Percentiles rank a stretch among this genome's conserved stretches.
phyloP scores from a whole-genome alignment of 2,113 vertebrate genomes.

The Gavialis gangeticus region DNA sequence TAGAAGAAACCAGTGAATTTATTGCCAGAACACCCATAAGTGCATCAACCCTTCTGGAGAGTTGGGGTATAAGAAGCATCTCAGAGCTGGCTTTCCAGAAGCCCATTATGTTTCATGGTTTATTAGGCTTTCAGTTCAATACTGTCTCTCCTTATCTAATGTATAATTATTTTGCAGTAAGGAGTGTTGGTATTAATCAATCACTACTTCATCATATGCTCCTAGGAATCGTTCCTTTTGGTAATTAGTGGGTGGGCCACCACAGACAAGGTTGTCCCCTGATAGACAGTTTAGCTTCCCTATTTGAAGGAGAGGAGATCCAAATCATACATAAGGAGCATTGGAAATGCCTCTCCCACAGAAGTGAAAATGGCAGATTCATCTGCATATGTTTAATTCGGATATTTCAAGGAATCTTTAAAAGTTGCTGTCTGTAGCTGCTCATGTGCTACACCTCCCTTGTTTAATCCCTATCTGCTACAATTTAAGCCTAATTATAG shows the following conservation, averaged over 20 bases:
- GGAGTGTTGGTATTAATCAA: background rate
- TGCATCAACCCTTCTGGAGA: background rate
- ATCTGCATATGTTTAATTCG: conserved; percentile 34
- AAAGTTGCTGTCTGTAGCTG: conserved; percentile 40
- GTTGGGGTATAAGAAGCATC: background rate
- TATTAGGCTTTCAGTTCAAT: background rate
- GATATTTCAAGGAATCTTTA: background rate
- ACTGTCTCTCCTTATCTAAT: conserved; percentile 22
- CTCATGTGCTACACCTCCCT: conserved; percentile 12
- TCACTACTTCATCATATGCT: conserved; percentile 7
- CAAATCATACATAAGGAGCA: background rate
- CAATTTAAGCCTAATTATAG: conserved; percentile 45
- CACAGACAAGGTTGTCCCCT: conserved; percentile 21
- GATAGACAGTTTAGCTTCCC: background rate
- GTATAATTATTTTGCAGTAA: conserved; percentile 25
- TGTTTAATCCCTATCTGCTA: conserved; percentile 35
- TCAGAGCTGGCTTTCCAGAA: background rate
- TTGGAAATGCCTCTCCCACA: background rate
- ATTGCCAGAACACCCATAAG: background rate
- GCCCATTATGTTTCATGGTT: background rate
- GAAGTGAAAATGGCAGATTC: conserved; percentile 38
- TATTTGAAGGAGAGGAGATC: background rate
- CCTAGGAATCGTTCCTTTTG: background rate
- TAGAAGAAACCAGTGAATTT: background rate
- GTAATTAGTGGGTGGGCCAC: conserved; percentile 1